Conservation (phyloP, 2,888 invertebrate species). For the Pheosia tremula region DNA sequence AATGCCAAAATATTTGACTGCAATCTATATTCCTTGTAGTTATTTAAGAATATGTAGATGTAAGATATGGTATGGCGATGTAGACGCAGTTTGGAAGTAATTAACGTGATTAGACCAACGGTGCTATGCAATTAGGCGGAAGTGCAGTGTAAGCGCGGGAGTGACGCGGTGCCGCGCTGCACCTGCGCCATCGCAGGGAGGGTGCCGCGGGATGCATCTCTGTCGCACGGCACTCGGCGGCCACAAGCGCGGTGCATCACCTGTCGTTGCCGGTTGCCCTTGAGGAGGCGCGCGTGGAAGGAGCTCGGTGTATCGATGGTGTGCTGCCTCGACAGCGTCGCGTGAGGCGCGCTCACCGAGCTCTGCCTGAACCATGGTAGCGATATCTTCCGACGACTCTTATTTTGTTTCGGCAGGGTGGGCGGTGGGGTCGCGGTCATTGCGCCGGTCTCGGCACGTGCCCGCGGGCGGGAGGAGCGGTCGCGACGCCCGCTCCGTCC, state of each 20-base stretch:
- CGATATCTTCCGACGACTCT: slow-evolving; percentile 93
- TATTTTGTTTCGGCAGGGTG: slow-evolving; percentile 82
- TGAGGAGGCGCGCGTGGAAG: slow-evolving; percentile 90
- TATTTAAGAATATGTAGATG: no score
- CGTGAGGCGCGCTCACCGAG: slow-evolving; percentile 89
- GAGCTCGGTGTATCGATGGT: slow-evolving; percentile 96
- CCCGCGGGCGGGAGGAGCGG: slow-evolving; percentile 56
- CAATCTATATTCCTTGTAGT: no score
- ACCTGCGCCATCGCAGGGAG: slow-evolving; percentile 23
- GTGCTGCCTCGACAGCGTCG: slow-evolving; percentile 92
- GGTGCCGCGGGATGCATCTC: slow-evolving; percentile 22
- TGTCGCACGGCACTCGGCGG: slow-evolving; percentile 21
- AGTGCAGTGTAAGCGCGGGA: slow-evolving; percentile 13
- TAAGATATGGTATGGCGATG: no score
- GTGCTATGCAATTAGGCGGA: not conserved
- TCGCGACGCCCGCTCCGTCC: slow-evolving; percentile 64
- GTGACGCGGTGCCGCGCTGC: slow-evolving; percentile 28
- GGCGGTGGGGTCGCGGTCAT: slow-evolving; percentile 64
- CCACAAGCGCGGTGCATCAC: slow-evolving; percentile 56
- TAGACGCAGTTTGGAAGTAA: no score
- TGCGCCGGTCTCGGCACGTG: slow-evolving; percentile 58
- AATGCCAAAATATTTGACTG: no score
- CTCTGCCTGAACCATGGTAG: slow-evolving; percentile 95
- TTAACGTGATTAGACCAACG: no score
- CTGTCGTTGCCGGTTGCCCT: slow-evolving; percentile 86